A percentile compares a stretch with the other conserved stretches of the same genome.
Evolutionary conservation across 2,888 invertebrate genomes (phyloP).

Genomic region (Cryptus viduatorius): DNA sequence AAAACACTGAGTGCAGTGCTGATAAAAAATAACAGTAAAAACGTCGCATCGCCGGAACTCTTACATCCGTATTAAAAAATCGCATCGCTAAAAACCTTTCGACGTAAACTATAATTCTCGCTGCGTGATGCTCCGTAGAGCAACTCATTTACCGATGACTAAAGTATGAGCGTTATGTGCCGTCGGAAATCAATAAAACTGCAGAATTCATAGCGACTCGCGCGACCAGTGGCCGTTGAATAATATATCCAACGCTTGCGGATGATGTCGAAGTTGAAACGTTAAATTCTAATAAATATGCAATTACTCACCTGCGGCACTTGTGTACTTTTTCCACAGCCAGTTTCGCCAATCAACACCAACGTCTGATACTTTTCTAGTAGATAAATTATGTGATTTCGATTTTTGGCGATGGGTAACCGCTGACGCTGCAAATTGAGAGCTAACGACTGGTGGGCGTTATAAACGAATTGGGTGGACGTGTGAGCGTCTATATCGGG

Average conservation of each 20-base stretch:
- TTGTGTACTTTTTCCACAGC: slow-evolving; percentile 98
- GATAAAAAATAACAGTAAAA: background rate
- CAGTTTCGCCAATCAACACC: slow-evolving; percentile 96
- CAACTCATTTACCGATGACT: background rate
- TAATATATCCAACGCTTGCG: too few relatives aligned
- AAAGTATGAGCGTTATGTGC: background rate
- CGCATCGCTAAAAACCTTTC: too few relatives aligned
- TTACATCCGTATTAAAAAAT: too few relatives aligned
- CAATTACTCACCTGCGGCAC: slow-evolving; percentile 92
- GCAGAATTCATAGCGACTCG: background rate
- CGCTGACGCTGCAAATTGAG: slow-evolving; percentile 93
- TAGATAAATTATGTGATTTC: slow-evolving; percentile 95
- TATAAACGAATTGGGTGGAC: slow-evolving; percentile 91
- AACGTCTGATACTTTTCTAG: slow-evolving; percentile 96
- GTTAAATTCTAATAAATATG: slow-evolving; percentile 23
- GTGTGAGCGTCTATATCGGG: slow-evolving; percentile 87
- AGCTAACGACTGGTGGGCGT: slow-evolving; percentile 93
- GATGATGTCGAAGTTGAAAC: too few relatives aligned
- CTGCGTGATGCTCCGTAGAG: too few relatives aligned
- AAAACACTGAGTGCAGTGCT: background rate
- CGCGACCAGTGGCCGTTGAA: too few relatives aligned
- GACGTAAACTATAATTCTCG: too few relatives aligned
- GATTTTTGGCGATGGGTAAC: slow-evolving; percentile 94
- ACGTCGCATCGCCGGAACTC: too few relatives aligned
- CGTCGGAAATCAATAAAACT: background rate